phyloP scores from a whole-genome alignment of 2,113 vertebrate species.

The Pangasianodon hypophthalmus region DNA sequence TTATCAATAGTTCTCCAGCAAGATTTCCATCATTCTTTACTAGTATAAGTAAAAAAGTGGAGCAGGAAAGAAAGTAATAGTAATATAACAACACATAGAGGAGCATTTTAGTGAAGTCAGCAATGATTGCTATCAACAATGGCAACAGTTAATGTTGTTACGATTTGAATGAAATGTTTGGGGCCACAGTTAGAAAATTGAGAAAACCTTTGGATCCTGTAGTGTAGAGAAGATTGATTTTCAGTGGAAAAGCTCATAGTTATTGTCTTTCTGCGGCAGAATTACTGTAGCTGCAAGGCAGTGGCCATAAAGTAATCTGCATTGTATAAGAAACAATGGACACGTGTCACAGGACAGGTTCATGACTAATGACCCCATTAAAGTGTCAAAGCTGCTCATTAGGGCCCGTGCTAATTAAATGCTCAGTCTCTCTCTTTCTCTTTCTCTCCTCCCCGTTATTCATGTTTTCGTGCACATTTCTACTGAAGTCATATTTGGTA shows the following conservation, averaged over 20 bases:
- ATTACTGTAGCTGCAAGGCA: neutral
- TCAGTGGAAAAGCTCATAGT: neutral
- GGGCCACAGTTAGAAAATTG: neutral
- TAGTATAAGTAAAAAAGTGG: neutral
- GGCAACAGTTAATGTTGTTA: neutral
- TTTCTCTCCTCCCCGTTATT: neutral
- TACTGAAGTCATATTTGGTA: neutral
- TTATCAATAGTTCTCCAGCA: neutral
- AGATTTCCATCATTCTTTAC: neutral
- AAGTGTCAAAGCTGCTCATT: slow-evolving; percentile 59
- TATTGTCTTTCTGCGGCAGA: neutral
- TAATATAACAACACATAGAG: neutral
- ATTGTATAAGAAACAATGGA: slow-evolving; percentile 53
- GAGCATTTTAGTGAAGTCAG: neutral
- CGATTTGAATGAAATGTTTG: neutral
- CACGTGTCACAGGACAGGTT: slow-evolving; percentile 56
- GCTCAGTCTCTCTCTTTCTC: slow-evolving; percentile 40
- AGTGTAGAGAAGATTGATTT: neutral
- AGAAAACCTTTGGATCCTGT: neutral
- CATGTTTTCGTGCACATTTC: neutral
- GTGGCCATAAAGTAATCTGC: slow-evolving; percentile 56
- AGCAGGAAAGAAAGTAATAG: neutral
- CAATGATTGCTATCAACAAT: neutral
- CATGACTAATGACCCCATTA: slow-evolving; percentile 62
- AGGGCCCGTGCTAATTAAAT: slow-evolving; percentile 57